Base-by-base conservation (phyloP, 2,113 vertebrate genomes). In the Ahaetulla prasina region DNA sequence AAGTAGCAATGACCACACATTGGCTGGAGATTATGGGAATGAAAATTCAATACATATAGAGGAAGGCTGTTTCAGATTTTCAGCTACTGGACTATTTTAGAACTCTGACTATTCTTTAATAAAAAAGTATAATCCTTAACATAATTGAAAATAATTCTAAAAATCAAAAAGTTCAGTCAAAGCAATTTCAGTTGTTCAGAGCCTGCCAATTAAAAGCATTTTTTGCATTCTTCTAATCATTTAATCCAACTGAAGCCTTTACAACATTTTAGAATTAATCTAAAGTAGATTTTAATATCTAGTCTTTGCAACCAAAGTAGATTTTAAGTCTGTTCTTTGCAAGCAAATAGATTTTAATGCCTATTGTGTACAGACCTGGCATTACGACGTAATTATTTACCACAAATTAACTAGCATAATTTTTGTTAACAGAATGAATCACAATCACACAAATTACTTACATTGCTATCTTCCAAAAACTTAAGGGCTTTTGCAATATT, bases 401-500 rank as follows among this genome's bases (percentile, higher is more conserved):
- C 50, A 8, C 0, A 18, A 54, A 20, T 1, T 89, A 10, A 9
- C 8, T 0, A 2, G 43, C 2, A 25, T 11, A 92, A 43, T 10
- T 90, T 52, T 0, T 53, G 39, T 23, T 0, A 86, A 92, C 55
- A n/a, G 80, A 53, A 84, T 27, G 6, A 43, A 87, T 14, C 22
- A 7, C 25, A 23, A 2, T 23, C 12, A 91, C 74, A 94, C 84
- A 45, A 91, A 91, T 90, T 95, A 98, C 99, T 99, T 94, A 99
- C 99, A 0, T 99, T 99, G 96, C 99, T 98, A 94, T 99, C 98
- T 95, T 99, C 99, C 96, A 99, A 95, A 96, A 99, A 99, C 39
- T 98, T 97, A 57, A 99, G 97, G 10, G 99, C 99, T 96, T 99
- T 99, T 4, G 99, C 99, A n/a, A 99, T 99, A 97, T 99, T 99